A percentile compares a stretch with the other conserved stretches of the same genome.
These are phyloP conservation scores for Anthonomus grandis DNA, from an alignment of 1,140 invertebrate genomes.

Conservation along the genomic window DNA sequence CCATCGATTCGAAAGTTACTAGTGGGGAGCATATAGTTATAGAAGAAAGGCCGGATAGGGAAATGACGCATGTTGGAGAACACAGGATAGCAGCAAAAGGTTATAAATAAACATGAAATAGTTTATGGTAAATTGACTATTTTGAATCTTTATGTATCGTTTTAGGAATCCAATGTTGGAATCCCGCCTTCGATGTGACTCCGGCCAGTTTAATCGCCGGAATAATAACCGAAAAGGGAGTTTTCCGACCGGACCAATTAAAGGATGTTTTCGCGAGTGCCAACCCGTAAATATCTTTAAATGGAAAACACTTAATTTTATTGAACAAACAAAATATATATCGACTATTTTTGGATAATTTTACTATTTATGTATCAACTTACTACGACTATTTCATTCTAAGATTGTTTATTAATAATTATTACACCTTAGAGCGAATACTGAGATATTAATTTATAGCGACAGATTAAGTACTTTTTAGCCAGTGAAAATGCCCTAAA, in stretches of 20 bases:
- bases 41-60: constrained; percentile 85
- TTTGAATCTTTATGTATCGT: not conserved
- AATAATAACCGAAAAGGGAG: constrained; percentile 93
- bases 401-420: constrained; percentile 3
- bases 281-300: constrained; percentile 11
- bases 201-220: constrained; percentile 89
- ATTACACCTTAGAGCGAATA: too few species aligned
- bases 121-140: not conserved
- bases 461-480: too few species aligned
- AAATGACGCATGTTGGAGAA: constrained; percentile 87
- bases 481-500: too few species aligned
- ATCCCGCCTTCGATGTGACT: constrained; percentile 99
- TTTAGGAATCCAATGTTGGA: constrained; percentile 90
- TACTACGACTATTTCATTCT: constrained; percentile 6
- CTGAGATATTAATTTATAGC: too few species aligned
- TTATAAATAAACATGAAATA: constrained; percentile 32
- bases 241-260: constrained; percentile 55
- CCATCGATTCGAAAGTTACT: constrained; percentile 81
- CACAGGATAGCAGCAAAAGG: constrained; percentile 80
- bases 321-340: constrained; percentile 16
- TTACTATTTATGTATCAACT: constrained; percentile 17
- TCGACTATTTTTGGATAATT: constrained; percentile 29
- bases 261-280: constrained; percentile 24
- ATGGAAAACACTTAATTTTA: constrained; percentile 12
- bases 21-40: constrained; percentile 86